Evolutionary conservation across 2,888 invertebrate genomes (phyloP).

Genomic region (Philereme vetulata): DNA sequence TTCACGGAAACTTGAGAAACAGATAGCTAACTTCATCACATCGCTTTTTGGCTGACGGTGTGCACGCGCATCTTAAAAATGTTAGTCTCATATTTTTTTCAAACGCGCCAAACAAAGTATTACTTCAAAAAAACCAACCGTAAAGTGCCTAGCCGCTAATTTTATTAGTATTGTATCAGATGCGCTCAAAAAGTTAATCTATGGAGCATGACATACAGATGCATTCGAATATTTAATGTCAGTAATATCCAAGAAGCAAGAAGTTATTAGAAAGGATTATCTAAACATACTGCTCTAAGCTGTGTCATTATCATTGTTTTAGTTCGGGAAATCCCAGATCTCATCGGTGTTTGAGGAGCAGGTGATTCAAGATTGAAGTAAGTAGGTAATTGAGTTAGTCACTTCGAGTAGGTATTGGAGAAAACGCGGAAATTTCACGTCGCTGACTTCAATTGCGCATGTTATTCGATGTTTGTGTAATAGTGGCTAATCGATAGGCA

Average conservation of each 20-base stretch:
- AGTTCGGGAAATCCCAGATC: slow-evolving; percentile 26
- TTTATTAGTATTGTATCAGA: background rate
- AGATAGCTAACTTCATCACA: too few species aligned
- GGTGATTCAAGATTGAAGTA: slow-evolving; percentile 18
- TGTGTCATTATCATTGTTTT: slow-evolving; percentile 24
- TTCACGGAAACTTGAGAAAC: too few species aligned
- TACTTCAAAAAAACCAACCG: too few species aligned
- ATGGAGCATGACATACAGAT: background rate
- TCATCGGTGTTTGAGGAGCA: slow-evolving; percentile 21
- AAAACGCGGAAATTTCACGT: slow-evolving; percentile 4
- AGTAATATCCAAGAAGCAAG: slow-evolving; percentile 3
- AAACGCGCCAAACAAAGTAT: too few species aligned
- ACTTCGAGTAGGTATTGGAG: slow-evolving; percentile 2
- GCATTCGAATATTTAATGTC: background rate
- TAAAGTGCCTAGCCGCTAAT: too few species aligned
- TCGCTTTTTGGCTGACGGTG: too few species aligned
- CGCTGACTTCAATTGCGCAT: background rate
- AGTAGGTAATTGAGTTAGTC: slow-evolving; percentile 8
- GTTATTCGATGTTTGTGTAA: background rate
- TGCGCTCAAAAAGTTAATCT: background rate
- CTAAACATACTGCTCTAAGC: slow-evolving; percentile 23
- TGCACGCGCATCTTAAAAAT: too few species aligned
- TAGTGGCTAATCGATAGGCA: background rate
- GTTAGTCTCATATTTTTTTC: too few species aligned
- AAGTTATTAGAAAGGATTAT: slow-evolving; percentile 28